Conservation (phyloP, 2,113 vertebrate species). For the Gymnorhina tibicen region DNA sequence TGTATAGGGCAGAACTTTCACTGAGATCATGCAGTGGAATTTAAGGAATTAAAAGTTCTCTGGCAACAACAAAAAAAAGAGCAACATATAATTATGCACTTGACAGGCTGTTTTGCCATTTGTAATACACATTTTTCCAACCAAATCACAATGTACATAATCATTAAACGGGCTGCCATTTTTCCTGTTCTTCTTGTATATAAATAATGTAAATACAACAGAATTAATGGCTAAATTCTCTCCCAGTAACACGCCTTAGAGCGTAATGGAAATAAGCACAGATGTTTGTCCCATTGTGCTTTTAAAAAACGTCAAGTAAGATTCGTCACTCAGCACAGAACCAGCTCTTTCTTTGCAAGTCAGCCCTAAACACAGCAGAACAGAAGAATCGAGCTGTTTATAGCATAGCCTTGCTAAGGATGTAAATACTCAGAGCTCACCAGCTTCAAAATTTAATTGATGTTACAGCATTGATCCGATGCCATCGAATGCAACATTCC, state of each 20-base stretch:
- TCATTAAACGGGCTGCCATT: constrained; percentile 33
- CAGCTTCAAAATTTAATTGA: not conserved
- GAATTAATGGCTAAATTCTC: constrained; percentile 24
- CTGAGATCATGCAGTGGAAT: not conserved
- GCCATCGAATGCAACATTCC: not conserved
- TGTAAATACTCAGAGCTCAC: constrained; percentile 1
- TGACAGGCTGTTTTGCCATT: constrained; percentile 32
- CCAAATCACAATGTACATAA: constrained; percentile 31
- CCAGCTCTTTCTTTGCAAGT: not conserved
- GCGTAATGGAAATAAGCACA: constrained; percentile 3
- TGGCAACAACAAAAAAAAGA: not conserved
- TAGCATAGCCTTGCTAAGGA: not conserved
- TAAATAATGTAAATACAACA: constrained; percentile 40
- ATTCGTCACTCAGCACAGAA: not conserved
- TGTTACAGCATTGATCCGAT: not conserved
- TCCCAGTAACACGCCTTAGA: not conserved
- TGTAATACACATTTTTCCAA: constrained; percentile 48
- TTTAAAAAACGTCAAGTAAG: not conserved
- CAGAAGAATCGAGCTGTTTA: not conserved
- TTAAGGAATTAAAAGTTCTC: constrained; percentile 1
- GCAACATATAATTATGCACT: not conserved
- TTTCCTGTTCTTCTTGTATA: constrained; percentile 28
- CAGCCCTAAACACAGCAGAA: not conserved
- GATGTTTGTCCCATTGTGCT: not conserved
- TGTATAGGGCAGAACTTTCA: not conserved